Evolutionary conservation across 2,797 vertebrate species (phyloP).

Genomic region (Propithecus perrieri): DNA sequence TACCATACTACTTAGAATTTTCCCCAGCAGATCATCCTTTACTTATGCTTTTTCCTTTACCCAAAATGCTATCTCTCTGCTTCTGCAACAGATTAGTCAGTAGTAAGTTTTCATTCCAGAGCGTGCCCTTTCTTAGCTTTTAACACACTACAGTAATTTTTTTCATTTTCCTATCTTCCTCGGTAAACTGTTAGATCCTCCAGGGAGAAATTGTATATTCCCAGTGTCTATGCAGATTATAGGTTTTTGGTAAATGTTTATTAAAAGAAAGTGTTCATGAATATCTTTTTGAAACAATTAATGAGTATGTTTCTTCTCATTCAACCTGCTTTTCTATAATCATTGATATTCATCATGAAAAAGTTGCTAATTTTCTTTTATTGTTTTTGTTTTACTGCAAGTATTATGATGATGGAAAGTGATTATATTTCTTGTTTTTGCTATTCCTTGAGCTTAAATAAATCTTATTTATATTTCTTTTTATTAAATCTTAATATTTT

Average conservation of each 20-base stretch:
- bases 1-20: neutral
- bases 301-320: constrained; percentile 13
- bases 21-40: neutral
- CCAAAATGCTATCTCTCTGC: neutral
- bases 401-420: neutral
- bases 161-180: neutral
- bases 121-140: neutral
- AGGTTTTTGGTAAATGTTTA: neutral
- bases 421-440: neutral
- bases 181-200: neutral
- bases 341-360: neutral
- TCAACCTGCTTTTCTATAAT: neutral
- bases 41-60: neutral
- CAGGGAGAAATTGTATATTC: neutral
- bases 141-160: neutral
- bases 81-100: neutral
- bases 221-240: neutral
- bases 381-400: neutral
- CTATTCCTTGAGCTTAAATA: neutral
- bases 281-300: constrained; percentile 20
- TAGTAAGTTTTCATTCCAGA: neutral
- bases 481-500: neutral
- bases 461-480: neutral
- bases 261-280: neutral
- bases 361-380: neutral